These are phyloP conservation scores for Pseudomyrmex concolor DNA, from an alignment of 1,140 invertebrate genomes.

Conservation along the genomic window DNA sequence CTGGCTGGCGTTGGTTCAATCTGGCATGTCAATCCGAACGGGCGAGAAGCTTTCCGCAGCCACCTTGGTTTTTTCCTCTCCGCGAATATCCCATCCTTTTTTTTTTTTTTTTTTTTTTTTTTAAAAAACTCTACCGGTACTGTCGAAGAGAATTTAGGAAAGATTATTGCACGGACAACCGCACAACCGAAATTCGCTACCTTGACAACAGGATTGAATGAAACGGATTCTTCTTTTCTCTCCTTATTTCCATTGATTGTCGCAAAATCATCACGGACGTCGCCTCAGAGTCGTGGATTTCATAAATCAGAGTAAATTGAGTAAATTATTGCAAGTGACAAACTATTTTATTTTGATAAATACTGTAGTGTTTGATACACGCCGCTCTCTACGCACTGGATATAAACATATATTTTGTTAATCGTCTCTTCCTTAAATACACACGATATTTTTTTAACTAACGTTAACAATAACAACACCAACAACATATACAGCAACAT, in stretches of 20 bases:
- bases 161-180: not conserved
- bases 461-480: too few species aligned
- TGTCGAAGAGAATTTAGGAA: not conserved
- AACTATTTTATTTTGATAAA: constrained; percentile 33
- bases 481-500: too few species aligned
- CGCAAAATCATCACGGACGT: not conserved
- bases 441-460: too few species aligned
- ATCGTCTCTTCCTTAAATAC: not conserved
- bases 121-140: too few species aligned
- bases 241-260: not conserved
- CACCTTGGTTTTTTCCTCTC: constrained; percentile 52
- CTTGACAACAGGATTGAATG: too few species aligned
- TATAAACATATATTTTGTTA: not conserved
- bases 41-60: constrained; percentile 38
- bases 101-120: constrained; percentile 22
- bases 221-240: not conserved
- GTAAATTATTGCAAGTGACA: too few species aligned
- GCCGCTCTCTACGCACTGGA: not conserved
- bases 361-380: constrained; percentile 7
- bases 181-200: not conserved
- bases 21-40: constrained; percentile 57
- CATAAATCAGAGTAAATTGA: too few species aligned
- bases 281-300: not conserved
- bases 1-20: constrained; percentile 73
- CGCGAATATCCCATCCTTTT: not conserved